phyloP scores from a whole-genome alignment of 23 tunicate species.

The Diplosoma virens region DNA sequence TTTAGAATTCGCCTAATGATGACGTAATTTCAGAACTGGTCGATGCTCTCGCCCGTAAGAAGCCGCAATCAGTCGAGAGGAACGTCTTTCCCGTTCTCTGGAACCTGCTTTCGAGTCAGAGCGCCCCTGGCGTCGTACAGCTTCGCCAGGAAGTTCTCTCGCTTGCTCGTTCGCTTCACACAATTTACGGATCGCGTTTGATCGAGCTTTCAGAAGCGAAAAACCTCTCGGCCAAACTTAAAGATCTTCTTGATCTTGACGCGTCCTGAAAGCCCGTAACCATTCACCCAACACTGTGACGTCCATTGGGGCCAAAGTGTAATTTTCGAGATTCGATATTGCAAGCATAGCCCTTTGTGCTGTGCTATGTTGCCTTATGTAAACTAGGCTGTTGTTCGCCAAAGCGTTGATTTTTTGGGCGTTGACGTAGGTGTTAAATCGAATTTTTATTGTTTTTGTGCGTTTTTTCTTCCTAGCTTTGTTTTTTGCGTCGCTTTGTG shows the following conservation, averaged over 20 bases:
- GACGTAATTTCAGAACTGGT: constrained; percentile 68
- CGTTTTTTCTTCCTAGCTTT: too few relatives aligned
- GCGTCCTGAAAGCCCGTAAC: too few relatives aligned
- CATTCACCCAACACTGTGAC: not conserved
- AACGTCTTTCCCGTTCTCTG: constrained; percentile 68
- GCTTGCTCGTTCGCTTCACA: constrained; percentile 42
- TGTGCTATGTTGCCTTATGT: too few relatives aligned
- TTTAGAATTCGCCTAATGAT: too few relatives aligned
- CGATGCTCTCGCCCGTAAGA: constrained; percentile 10
- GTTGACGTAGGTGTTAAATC: too few relatives aligned
- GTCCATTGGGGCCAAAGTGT: too few relatives aligned
- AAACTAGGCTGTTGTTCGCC: too few relatives aligned
- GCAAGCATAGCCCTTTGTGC: too few relatives aligned
- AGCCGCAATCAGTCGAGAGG: constrained; percentile 48
- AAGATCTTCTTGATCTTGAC: constrained; percentile 10
- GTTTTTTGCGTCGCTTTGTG: too few relatives aligned
- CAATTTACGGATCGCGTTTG: constrained; percentile 39
- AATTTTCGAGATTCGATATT: too few relatives aligned
- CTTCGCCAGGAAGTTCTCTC: constrained; percentile 40
- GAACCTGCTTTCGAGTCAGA: constrained; percentile 34
- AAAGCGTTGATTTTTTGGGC: too few relatives aligned
- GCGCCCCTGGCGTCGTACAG: constrained; percentile 7
- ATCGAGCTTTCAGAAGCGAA: constrained; percentile 57
- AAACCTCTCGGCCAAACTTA: not conserved
- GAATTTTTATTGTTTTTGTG: too few relatives aligned